Base-by-base conservation (phyloP, 2,797 vertebrate genomes). In the Silurus lanzhouensis region DNA sequence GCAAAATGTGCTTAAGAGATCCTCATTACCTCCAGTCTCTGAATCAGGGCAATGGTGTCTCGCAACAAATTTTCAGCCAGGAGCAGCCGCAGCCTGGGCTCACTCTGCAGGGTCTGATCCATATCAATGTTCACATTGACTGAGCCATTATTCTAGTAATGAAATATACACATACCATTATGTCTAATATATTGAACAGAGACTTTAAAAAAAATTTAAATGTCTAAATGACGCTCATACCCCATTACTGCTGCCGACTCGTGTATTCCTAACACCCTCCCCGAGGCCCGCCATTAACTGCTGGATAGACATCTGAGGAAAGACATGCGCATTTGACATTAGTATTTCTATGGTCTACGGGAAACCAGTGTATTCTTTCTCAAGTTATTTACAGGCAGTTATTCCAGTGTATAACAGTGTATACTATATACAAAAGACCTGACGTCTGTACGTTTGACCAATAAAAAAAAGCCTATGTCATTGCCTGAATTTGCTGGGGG, bases 111-210 rank as follows among this genome's bases (percentile, higher is more conserved):
- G 0, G 94, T 92, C 75, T 96, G 95, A 89, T 98, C 97, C 95
- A 98, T 95, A 91, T 98, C 97, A 82, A 97, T 96, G 94, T 97
- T 96, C 89, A 97, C 96, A 87, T 97, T 97, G 89, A 97, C 95
- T 20, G 97, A 97, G 80, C 97, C 96, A 58, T 95, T 95, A 89
- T 88, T 94, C 95, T 96, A 88, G 20, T 89, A 91, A 5, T 55
- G 57, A 88, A 20, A 84, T 19, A 87, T 63, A 86, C 58, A 48
- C n/a, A 64, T 0, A 19, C 17, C 20, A 60, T 67, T 27, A 70
- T 12, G 22, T 9, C 6, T 14, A 77, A 25, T 52, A 60, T 15
- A 55, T 22, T 61, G 6, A 84, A 75, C 22, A 3, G 13, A 31
- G 57, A 58, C 27, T 60, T 58, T 0, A 9, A 52, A 52, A 52